These are phyloP conservation scores for Andrena minutula DNA, from an alignment of 2,888 invertebrate species.

Conservation along the genomic window DNA sequence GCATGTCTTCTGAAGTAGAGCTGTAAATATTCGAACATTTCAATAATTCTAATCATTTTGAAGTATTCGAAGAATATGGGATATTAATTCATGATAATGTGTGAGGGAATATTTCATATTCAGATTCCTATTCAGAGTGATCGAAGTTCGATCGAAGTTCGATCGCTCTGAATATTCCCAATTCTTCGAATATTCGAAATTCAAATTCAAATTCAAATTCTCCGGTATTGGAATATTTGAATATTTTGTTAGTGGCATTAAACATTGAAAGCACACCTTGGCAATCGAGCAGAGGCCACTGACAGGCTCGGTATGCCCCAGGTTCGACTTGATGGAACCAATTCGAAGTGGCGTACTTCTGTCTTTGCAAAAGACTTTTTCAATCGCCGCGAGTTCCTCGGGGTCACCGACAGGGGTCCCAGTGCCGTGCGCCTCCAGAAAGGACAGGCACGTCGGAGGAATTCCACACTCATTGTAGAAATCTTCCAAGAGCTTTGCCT, in stretches of 20 bases:
- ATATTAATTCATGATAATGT: not conserved
- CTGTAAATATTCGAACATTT: no score
- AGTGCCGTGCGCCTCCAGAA: conserved; percentile 91
- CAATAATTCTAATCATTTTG: no score
- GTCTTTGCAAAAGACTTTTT: conserved; percentile 91
- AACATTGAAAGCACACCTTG: conserved; percentile 86
- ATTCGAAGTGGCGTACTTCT: conserved; percentile 92
- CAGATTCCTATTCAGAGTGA: no score
- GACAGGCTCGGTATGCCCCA: conserved; percentile 96
- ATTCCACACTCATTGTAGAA: conserved; percentile 88
- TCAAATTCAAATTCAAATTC: no score
- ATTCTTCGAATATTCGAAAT: no score
- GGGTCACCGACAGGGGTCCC: conserved; percentile 95
- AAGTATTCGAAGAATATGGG: no score
- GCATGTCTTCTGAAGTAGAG: no score
- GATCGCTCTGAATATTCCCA: no score
- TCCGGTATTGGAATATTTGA: no score
- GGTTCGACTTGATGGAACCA: conserved; percentile 97
- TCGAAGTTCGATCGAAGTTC: no score
- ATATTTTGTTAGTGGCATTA: not conserved
- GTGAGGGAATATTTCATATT: no score
- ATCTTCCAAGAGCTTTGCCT: conserved; percentile 84
- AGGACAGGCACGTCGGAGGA: conserved; percentile 87
- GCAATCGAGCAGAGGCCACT: conserved; percentile 93
- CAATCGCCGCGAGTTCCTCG: conserved; percentile 94